These are phyloP conservation scores for Hirtodrosophila duncani DNA, from an alignment of 2,888 invertebrate species.

Conservation along the genomic window DNA sequence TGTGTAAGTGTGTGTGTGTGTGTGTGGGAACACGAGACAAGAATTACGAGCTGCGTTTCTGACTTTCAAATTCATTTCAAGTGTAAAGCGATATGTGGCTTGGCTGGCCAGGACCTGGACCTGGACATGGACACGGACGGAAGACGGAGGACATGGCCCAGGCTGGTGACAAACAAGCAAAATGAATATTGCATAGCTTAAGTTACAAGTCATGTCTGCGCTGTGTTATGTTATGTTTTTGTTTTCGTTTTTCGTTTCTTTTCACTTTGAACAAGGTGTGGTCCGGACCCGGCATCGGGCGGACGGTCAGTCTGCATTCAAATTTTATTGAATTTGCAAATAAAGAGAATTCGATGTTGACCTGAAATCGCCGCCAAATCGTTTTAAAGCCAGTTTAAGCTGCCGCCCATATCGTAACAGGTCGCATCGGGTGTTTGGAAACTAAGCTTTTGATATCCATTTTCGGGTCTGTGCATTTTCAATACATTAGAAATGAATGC, in stretches of 20 bases:
- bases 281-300: too few relatives aligned
- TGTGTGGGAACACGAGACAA: constrained; percentile 35
- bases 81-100: constrained; percentile 69
- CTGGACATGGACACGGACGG: background rate
- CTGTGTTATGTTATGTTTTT: constrained; percentile 6
- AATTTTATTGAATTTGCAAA: constrained; percentile 60
- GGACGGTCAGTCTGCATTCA: too few relatives aligned
- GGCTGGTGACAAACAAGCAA: constrained; percentile 55
- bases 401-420: constrained; percentile 46
- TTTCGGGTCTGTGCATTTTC: constrained; percentile 40
- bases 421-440: too few relatives aligned
- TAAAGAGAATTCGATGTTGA: constrained; percentile 5
- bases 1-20: constrained; percentile 12
- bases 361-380: constrained; percentile 23
- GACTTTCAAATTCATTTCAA: constrained; percentile 72
- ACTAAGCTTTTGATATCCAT: constrained; percentile 48
- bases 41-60: constrained; percentile 66
- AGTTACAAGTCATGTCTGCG: constrained; percentile 64
- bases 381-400: constrained; percentile 37
- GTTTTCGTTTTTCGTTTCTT: background rate
- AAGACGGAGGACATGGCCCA: constrained; percentile 43
- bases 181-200: constrained; percentile 50
- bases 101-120: constrained; percentile 7
- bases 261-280: too few relatives aligned
- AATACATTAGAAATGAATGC: constrained; percentile 38